These are phyloP conservation scores for Sebastes oblongus DNA, from an alignment of 2,797 vertebrate genomes.

Conservation along the genomic window DNA sequence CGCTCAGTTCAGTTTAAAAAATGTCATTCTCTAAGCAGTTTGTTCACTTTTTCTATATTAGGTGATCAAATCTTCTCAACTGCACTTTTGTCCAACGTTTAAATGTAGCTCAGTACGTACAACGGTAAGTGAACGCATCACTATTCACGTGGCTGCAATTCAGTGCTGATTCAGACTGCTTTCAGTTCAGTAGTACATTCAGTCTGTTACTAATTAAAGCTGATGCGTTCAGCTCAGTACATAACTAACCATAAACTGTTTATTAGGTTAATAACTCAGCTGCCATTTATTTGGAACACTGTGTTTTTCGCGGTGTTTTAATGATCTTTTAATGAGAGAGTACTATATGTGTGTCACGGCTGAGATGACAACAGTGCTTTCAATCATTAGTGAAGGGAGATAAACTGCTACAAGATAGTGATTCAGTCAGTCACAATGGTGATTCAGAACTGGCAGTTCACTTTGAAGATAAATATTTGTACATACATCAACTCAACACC, in stretches of 20 bases:
- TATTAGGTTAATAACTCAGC: too few relatives aligned
- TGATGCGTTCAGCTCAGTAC: neutral
- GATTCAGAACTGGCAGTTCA: neutral
- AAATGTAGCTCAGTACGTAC: neutral
- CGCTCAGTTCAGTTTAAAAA: neutral
- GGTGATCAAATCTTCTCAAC: neutral
- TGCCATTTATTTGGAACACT: neutral
- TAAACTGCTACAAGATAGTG: neutral
- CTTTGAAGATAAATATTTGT: neutral
- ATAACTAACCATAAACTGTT: neutral
- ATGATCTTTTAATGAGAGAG: neutral
- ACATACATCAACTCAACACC: neutral
- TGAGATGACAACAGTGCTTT: neutral
- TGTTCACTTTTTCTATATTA: neutral
- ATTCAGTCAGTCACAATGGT: neutral
- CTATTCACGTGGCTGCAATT: neutral
- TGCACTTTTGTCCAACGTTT: neutral
- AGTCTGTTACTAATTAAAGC: neutral
- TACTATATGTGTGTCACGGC: neutral
- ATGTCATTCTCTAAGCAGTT: neutral
- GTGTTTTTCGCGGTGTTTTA: neutral
- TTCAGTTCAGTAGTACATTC: neutral
- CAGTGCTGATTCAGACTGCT: neutral
- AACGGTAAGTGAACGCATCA: neutral
- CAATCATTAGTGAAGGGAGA: neutral